phyloP scores from a whole-genome alignment of 2,113 vertebrate species.

The Pelobates fuscus region DNA sequence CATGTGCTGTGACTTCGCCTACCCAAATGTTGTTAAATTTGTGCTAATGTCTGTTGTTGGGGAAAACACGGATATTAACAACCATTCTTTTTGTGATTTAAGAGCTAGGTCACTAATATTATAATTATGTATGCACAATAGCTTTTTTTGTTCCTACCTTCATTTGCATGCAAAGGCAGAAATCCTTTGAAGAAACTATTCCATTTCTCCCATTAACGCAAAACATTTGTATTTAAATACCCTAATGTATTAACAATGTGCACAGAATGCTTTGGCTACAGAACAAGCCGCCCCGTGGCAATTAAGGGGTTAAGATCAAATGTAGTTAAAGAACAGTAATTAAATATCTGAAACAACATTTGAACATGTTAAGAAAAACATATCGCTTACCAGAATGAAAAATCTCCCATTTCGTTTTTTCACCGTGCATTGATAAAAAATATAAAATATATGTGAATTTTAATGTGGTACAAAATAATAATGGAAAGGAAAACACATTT shows the following conservation, averaged over 20 bases:
- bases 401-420: too few species aligned
- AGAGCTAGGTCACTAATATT: slow-evolving; percentile 16
- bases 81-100: slow-evolving; percentile 21
- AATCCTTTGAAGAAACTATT: slow-evolving; percentile 30
- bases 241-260: slow-evolving; percentile 17
- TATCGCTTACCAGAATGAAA: too few species aligned
- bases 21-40: slow-evolving; percentile 9
- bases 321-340: too few species aligned
- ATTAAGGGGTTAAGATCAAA: slow-evolving; percentile 17
- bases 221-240: slow-evolving; percentile 31
- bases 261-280: slow-evolving; percentile 22
- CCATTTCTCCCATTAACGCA: slow-evolving; percentile 18
- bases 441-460: too few species aligned
- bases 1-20: slow-evolving; percentile 12
- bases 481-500: too few species aligned
- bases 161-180: slow-evolving; percentile 21
- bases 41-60: slow-evolving; percentile 2
- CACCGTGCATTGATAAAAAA: too few species aligned
- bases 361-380: too few species aligned
- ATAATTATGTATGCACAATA: slow-evolving; percentile 26
- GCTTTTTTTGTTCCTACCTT: slow-evolving; percentile 7
- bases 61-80: slow-evolving; percentile 24
- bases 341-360: too few species aligned
- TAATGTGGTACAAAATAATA: too few species aligned
- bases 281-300: slow-evolving; percentile 15